A percentile compares a stretch with the other conserved stretches of the same genome.
These are phyloP conservation scores for Drosophila repleta DNA, from an alignment of 1,140 invertebrate genomes.

Conservation along the genomic window DNA sequence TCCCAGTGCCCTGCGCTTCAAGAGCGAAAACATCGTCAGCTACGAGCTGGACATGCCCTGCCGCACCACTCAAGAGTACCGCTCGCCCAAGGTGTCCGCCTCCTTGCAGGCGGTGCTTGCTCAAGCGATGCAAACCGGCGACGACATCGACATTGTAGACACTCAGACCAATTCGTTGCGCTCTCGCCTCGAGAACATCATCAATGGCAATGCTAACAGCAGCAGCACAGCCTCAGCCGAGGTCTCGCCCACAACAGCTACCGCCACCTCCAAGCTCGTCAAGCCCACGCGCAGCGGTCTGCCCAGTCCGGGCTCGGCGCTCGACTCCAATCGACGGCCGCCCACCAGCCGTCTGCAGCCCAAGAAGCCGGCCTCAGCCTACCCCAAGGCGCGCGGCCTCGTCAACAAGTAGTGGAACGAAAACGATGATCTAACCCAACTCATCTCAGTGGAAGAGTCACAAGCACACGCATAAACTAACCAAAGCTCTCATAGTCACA, in stretches of 20 bases:
- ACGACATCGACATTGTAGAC: conserved; percentile 87
- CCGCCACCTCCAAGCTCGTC: conserved; percentile 34
- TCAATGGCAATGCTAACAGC: conserved; percentile 71
- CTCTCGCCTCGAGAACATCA: conserved; percentile 79
- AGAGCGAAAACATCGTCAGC: conserved; percentile 93
- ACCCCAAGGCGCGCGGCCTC: conserved; percentile 82
- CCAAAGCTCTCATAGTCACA: conserved; percentile 77
- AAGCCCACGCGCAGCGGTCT: conserved; percentile 70
- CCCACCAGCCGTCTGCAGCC: conserved; percentile 64
- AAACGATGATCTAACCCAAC: conserved; percentile 42
- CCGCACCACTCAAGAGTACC: conserved; percentile 92
- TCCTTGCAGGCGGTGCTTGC: conserved; percentile 90
- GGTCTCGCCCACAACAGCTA: conserved; percentile 11
- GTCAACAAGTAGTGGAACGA: conserved; percentile 77
- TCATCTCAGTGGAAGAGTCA: conserved; percentile 37
- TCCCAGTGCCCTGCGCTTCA: conserved; percentile 86
- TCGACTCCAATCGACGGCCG: conserved; percentile 75
- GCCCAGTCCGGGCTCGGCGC: conserved; percentile 60
- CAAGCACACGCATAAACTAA: conserved; percentile 50
- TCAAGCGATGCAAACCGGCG: conserved; percentile 89
- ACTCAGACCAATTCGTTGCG: conserved; percentile 75
- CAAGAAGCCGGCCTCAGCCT: conserved; percentile 82
- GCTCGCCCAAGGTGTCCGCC: conserved; percentile 88
- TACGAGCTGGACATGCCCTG: conserved; percentile 92
- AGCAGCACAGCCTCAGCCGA: conserved; percentile 15